Evolutionary conservation across 2,797 vertebrate genomes (phyloP).

Genomic region (Ptychadena robeensis): DNA sequence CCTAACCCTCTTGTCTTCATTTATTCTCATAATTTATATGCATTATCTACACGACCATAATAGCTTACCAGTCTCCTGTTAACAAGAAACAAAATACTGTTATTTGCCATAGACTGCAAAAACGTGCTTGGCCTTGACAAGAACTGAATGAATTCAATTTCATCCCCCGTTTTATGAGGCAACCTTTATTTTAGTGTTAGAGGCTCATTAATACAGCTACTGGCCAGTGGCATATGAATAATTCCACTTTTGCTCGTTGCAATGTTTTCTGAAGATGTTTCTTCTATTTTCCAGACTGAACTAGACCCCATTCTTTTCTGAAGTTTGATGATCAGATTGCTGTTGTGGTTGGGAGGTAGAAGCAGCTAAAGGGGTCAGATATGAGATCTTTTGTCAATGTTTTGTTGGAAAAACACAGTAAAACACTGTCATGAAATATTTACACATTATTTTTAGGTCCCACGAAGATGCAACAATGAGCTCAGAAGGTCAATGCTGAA

Average conservation of each 20-base stretch:
- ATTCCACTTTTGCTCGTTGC: constrained; percentile 29
- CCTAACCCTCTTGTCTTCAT: too few species aligned
- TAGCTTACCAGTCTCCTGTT: background rate
- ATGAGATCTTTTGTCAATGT: constrained; percentile 29
- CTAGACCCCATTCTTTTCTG: constrained; percentile 7
- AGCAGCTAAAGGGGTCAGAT: constrained; percentile 37
- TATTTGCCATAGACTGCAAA: constrained; percentile 4
- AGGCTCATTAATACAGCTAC: constrained; percentile 28
- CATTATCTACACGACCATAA: background rate
- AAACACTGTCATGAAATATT: constrained; percentile 7
- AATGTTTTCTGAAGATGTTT: constrained; percentile 27
- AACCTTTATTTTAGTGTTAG: constrained; percentile 14
- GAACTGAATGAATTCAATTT: constrained; percentile 24
- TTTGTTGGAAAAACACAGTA: constrained; percentile 7
- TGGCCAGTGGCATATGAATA: constrained; percentile 33
- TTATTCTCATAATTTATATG: background rate
- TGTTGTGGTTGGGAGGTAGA: constrained; percentile 30
- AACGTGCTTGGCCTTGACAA: constrained; percentile 7
- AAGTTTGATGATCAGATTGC: constrained; percentile 33
- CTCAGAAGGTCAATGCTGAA: background rate
- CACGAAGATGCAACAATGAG: constrained; percentile 6
- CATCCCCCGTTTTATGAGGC: background rate
- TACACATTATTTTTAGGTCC: constrained; percentile 18
- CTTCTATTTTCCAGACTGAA: constrained; percentile 1
- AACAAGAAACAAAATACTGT: constrained; percentile 17